A percentile compares a stretch with the other conserved stretches of the same genome.
phyloP scores from a whole-genome alignment of 1,140 invertebrate species.

The Ganaspis sp. region DNA sequence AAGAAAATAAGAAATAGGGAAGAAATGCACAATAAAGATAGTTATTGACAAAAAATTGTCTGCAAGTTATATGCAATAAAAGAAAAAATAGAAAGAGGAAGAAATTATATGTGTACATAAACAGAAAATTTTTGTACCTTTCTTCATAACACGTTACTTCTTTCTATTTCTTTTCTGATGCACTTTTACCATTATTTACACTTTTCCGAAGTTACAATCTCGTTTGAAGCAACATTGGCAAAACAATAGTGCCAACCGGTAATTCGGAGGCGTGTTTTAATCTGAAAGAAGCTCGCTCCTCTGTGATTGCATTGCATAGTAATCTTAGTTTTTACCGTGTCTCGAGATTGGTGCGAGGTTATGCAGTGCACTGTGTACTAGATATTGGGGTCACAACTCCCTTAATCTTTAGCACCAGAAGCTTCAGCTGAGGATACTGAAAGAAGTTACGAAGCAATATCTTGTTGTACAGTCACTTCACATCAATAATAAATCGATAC shows the following conservation, averaged over 20 bases:
- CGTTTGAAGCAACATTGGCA: slow-evolving; percentile 36
- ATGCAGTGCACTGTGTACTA: background rate
- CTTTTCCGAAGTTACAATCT: slow-evolving; percentile 42
- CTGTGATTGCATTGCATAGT: slow-evolving; percentile 63
- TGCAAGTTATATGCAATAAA: too few relatives aligned
- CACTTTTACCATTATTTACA: background rate
- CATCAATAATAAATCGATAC: slow-evolving; percentile 24
- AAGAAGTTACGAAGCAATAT: slow-evolving; percentile 29
- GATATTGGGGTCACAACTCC: background rate
- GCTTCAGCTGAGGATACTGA: background rate
- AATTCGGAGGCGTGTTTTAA: slow-evolving; percentile 55
- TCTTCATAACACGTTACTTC: too few relatives aligned
- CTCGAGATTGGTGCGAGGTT: slow-evolving; percentile 45
- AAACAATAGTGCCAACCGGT: slow-evolving; percentile 55
- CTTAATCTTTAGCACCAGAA: slow-evolving; percentile 4
- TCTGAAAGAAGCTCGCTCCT: slow-evolving; percentile 57
- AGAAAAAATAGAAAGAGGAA: too few relatives aligned
- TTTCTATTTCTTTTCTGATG: background rate
- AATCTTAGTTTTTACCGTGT: slow-evolving; percentile 63
- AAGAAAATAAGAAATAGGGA: too few relatives aligned
- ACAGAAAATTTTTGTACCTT: too few relatives aligned
- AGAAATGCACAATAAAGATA: too few relatives aligned
- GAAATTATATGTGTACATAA: too few relatives aligned
- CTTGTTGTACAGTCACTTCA: slow-evolving; percentile 4
- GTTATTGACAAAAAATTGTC: too few relatives aligned